A percentile compares a stretch with the other conserved stretches of the same genome.
Evolutionary conservation across 2,888 invertebrate genomes (phyloP).

Genomic region (Dione vanillae): DNA sequence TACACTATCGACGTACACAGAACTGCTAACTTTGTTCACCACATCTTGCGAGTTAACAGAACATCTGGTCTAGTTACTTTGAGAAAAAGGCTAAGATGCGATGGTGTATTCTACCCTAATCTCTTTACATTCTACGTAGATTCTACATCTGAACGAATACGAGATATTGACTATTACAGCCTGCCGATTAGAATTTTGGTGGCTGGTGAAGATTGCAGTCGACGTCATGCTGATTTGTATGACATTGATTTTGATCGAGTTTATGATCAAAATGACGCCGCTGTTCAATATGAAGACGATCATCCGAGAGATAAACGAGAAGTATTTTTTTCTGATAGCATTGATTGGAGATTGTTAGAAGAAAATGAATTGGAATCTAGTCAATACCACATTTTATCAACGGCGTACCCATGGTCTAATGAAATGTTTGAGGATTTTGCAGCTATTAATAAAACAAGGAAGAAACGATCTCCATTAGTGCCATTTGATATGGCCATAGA

Average conservation of each 20-base stretch:
- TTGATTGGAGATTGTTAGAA: slow-evolving; percentile 80
- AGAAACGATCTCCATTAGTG: slow-evolving; percentile 75
- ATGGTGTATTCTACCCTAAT: slow-evolving; percentile 92
- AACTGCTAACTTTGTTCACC: slow-evolving; percentile 92
- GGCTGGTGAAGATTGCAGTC: slow-evolving; percentile 88
- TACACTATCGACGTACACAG: slow-evolving; percentile 92
- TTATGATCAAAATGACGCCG: slow-evolving; percentile 80
- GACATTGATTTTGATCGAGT: slow-evolving; percentile 85
- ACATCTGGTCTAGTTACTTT: slow-evolving; percentile 90
- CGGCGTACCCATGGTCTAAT: slow-evolving; percentile 82
- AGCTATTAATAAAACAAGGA: slow-evolving; percentile 80
- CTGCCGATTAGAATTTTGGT: slow-evolving; percentile 90
- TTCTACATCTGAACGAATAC: slow-evolving; percentile 90
- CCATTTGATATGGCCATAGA: slow-evolving; percentile 86
- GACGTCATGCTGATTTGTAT: slow-evolving; percentile 85
- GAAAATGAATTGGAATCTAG: slow-evolving; percentile 75
- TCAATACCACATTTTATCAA: slow-evolving; percentile 78
- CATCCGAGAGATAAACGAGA: slow-evolving; percentile 72
- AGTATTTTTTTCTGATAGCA: slow-evolving; percentile 62
- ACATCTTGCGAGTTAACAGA: slow-evolving; percentile 89
- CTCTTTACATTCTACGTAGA: slow-evolving; percentile 94
- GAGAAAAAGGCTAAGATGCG: slow-evolving; percentile 89
- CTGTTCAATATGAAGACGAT: slow-evolving; percentile 75
- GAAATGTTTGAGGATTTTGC: slow-evolving; percentile 80
- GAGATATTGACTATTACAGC: slow-evolving; percentile 93